Base-by-base conservation (phyloP, 2,113 vertebrate species). In the Cercopithecus mona region DNA sequence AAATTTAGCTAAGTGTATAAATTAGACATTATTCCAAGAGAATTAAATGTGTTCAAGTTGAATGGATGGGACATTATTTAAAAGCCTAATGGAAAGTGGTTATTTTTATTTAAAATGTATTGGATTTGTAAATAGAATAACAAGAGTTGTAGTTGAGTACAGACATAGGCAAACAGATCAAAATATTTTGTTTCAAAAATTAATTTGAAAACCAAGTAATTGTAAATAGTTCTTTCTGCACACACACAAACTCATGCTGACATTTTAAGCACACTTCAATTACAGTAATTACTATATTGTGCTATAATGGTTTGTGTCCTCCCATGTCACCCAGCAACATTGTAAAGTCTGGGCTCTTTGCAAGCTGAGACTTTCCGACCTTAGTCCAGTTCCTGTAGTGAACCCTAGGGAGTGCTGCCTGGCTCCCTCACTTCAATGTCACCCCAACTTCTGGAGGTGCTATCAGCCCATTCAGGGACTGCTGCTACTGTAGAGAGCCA, bases 91-190 rank as follows among this genome's bases (percentile, higher is more conserved):
- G 18, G 84, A 88, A 91, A 93, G n/a, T 57, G 13, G 68, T 81
- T 40, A n/a, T 92, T 90, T 87, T 86, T 93, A 57, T 50, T 84
- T 90, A 87, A 96, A 93, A 88, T 88, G 35, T 83, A 48, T 48
- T 73, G 50, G 8, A 59, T 93, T 88, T 81, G 17, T 92, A 76
- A 84, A 64, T 59, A 59, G 82, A 95, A 87, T 38, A 89, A 45
- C 4, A 88, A 59, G 70, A 61, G n/a, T n/a, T 90, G 1, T 40
- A 81, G 80, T 18, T 87, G 73, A 70, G 20, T 75, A 10, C 12
- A 72, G 80, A 52, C 35, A 25, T 89, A 81, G 61, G 18, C 76
- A 52, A 93, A 92, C 45, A 94, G 27, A 86, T 57, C 17, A 86
- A 73, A 96, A 89, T 59, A 81, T 35, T 85, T 84, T 45, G 16